Evolutionary conservation across 2,113 vertebrate species (phyloP).

Genomic region (Ahaetulla prasina): DNA sequence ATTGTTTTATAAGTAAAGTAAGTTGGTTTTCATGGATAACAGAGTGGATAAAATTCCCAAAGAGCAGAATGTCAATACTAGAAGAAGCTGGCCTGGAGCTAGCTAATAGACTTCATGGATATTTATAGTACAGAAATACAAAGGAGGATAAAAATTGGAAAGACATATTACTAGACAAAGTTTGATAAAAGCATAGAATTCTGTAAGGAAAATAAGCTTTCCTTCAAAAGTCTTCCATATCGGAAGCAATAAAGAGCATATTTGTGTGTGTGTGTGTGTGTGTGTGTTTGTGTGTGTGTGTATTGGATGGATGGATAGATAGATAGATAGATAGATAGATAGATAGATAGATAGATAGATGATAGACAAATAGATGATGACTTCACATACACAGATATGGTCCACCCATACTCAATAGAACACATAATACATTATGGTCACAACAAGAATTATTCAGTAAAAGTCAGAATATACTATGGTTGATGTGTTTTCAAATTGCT

Average conservation of each 20-base stretch:
- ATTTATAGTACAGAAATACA: background rate
- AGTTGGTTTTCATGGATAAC: background rate
- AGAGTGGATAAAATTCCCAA: background rate
- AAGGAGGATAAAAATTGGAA: background rate
- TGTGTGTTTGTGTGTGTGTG: background rate
- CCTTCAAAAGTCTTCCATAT: background rate
- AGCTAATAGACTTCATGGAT: background rate
- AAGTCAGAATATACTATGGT: background rate
- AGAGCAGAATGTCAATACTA: background rate
- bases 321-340: too few species aligned
- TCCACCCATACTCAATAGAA: background rate
- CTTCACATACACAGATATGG: background rate
- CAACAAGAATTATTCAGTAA: background rate
- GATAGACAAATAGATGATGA: too few species aligned
- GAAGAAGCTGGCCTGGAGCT: background rate
- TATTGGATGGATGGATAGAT: too few species aligned
- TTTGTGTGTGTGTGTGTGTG: background rate
- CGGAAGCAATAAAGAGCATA: too few species aligned
- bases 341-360: too few species aligned
- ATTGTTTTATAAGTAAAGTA: background rate
- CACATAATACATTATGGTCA: background rate
- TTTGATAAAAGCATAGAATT: background rate
- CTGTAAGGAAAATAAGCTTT: background rate
- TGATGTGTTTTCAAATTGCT: background rate
- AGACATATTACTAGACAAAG: background rate